Base-by-base conservation (phyloP, 2,888 invertebrate species). In the Lampropteryx suffumata region DNA sequence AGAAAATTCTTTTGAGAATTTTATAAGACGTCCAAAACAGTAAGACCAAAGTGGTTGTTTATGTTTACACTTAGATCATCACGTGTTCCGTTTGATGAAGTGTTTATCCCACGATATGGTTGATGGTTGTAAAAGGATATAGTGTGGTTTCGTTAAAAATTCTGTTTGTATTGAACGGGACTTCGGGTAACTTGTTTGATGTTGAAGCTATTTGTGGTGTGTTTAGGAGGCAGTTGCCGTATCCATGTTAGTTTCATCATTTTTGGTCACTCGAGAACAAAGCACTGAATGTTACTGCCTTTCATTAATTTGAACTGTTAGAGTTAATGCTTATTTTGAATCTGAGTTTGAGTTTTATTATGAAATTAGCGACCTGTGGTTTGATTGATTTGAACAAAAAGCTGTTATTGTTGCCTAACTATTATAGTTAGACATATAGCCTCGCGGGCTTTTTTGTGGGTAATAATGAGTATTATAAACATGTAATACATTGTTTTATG, bases 21-120 rank as follows among this genome's bases (percentile, higher is more conserved):
- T 2, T 27, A 27, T 27, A 26, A 37, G 37, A 40, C 39, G 13
- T 34, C 69, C 62, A 70, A 76, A 73, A 75, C 74, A 75, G 60
- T 52, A 35, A 56, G 33, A 57, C 49, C 64, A 65, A 65, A 65
- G 64, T 62, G 64, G 58, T 46, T 30, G 58, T 55, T 49, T 57
- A 61, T 48, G 59, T 69, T 67, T 71, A 77, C 77, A 39, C 11
- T 10, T 24, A 40, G 48, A 66, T 44, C 46, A 62, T 61, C 59
- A 57, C 54, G 14, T 52, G 51, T 55, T 48, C 50, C 43, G 33
- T 64, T 59, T 57, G 58, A 61, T 62, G 58, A 57, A 60, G 57
- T 65, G 64, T 65, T 64, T 64, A 61, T 51, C 56, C 47, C 45
- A 50, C 45, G 44, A 48, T 39, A 27, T 40, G n/a, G n/a, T n/a